These are phyloP conservation scores for silkworm (Bombyx mori) DNA, from an alignment of 1,140 invertebrate genomes.

Conservation along the genomic window DNA sequence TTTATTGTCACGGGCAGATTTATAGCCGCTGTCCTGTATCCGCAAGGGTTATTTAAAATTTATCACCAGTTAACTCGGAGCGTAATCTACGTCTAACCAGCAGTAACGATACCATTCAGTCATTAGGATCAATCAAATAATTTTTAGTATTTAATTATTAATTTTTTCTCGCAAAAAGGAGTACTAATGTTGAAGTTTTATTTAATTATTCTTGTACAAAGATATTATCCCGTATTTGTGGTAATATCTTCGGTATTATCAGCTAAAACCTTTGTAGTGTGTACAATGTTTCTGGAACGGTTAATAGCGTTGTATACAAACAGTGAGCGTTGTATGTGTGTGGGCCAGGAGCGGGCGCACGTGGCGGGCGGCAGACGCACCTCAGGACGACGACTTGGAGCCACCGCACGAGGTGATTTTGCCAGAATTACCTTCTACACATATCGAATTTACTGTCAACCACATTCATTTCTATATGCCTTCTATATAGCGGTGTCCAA, in stretches of 20 bases:
- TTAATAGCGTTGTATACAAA: too few species aligned
- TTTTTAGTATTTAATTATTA: too few species aligned
- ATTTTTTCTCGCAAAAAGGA: too few species aligned
- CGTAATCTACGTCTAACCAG: constrained; percentile 28
- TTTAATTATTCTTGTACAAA: too few species aligned
- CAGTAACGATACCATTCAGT: constrained; percentile 13
- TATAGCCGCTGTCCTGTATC: constrained; percentile 38
- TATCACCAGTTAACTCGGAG: constrained; percentile 37
- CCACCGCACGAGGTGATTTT: constrained; percentile 66
- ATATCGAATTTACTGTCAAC: constrained; percentile 28
- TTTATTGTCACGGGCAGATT: constrained; percentile 47
- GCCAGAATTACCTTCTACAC: constrained; percentile 66
- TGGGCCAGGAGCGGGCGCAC: constrained; percentile 63
- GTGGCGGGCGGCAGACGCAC: constrained; percentile 53
- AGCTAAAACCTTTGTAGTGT: too few species aligned
- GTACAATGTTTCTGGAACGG: too few species aligned
- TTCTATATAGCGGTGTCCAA: constrained; percentile 46
- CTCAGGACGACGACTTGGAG: constrained; percentile 54
- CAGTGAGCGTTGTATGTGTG: constrained; percentile 24
- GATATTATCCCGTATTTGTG: too few species aligned
- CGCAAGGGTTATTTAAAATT: constrained; percentile 43
- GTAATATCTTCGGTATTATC: too few species aligned
- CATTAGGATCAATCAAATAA: not conserved
- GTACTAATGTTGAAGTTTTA: too few species aligned
- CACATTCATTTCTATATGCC: constrained; percentile 50